Conservation (phyloP, 2,888 invertebrate species). For the Platycheirus albimanus region DNA sequence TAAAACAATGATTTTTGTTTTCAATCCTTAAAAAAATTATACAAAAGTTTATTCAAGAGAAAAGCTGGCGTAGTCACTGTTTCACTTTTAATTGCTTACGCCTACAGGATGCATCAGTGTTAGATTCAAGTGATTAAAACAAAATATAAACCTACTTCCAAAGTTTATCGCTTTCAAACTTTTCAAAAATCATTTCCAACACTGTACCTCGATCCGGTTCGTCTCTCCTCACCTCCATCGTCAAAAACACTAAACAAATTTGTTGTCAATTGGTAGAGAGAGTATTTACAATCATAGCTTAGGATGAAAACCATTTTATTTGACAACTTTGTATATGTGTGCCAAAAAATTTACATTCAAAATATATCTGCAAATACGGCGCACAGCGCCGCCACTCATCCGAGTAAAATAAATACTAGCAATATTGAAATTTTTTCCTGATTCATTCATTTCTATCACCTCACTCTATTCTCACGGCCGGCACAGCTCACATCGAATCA, state of each 20-base stretch:
- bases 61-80: too few relatives aligned
- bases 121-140: slow-evolving; percentile 10
- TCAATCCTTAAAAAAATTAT: too few relatives aligned
- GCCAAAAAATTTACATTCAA: slow-evolving; percentile 58
- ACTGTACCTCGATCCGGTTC: not conserved
- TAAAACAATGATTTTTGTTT: too few relatives aligned
- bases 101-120: not conserved
- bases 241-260: slow-evolving; percentile 48
- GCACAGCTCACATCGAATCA: too few relatives aligned
- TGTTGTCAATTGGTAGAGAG: slow-evolving; percentile 63
- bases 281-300: slow-evolving; percentile 68
- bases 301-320: slow-evolving; percentile 74
- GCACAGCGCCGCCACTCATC: slow-evolving; percentile 34
- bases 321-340: slow-evolving; percentile 75
- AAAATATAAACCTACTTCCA: slow-evolving; percentile 4
- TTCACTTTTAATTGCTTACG: not conserved
- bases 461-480: too few relatives aligned
- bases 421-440: slow-evolving; percentile 64
- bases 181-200: slow-evolving; percentile 2
- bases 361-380: slow-evolving; percentile 46
- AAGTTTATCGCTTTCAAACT: slow-evolving; percentile 47
- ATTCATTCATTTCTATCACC: slow-evolving; percentile 70
- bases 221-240: not conserved
- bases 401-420: slow-evolving; percentile 71
- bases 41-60: too few relatives aligned